Evolutionary conservation across 2,888 invertebrate genomes (phyloP).

Genomic region (Nephrocerus scutellatus): DNA sequence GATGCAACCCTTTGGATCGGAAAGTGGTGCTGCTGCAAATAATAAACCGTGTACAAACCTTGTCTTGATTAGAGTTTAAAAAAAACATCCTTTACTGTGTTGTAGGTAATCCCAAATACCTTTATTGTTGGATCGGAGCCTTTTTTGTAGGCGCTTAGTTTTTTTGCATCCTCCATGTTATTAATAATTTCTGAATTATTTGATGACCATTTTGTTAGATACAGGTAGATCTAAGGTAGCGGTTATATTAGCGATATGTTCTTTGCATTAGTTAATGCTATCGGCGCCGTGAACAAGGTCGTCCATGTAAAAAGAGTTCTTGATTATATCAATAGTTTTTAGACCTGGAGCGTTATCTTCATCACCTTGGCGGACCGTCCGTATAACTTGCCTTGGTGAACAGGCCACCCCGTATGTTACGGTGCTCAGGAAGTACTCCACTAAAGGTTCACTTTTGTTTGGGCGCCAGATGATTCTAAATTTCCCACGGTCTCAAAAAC

Average conservation of each 20-base stretch:
- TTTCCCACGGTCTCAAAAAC: too few relatives aligned
- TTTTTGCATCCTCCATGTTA: background rate
- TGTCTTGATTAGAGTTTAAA: background rate
- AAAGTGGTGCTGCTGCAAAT: background rate
- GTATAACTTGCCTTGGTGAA: slow-evolving; percentile 1
- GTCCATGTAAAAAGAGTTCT: too few relatives aligned
- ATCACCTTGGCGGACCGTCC: slow-evolving; percentile 1
- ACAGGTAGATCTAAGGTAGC: background rate
- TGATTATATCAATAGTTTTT: background rate
- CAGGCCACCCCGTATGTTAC: too few relatives aligned
- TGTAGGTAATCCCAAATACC: background rate
- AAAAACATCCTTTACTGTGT: background rate
- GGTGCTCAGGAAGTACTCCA: too few relatives aligned
- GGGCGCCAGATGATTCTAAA: too few relatives aligned
- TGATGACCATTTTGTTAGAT: background rate
- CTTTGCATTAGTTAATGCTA: slow-evolving; percentile 1
- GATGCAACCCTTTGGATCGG: background rate
- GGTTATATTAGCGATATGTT: background rate
- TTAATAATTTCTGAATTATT: background rate
- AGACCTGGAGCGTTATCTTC: background rate
- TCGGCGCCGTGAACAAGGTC: background rate
- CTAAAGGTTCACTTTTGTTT: too few relatives aligned
- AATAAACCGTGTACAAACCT: background rate
- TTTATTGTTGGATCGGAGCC: background rate
- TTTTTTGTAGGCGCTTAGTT: background rate